Evolutionary conservation across 2,888 invertebrate genomes (phyloP), one percentile per base, ranked within the genome.

Genomic region (Erebia aethiops): DNA sequence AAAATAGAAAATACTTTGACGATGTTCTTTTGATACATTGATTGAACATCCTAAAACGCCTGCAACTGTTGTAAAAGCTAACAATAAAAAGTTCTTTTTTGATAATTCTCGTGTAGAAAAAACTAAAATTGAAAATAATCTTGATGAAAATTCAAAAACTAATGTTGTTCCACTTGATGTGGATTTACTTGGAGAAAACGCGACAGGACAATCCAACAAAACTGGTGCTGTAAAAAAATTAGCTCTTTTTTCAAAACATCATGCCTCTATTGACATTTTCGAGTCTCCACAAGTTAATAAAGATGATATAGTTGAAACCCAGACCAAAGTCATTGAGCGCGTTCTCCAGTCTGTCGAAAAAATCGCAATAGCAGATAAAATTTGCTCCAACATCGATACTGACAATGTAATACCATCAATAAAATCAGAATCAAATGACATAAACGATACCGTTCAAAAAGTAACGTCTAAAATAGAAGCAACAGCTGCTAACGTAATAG

Each of bases 191-290:
- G 87, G 86, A n/a, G 87, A 91, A 71, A 87, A 81, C 75, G 76
- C 84, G 1, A 78, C 81, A n/a, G 84, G 75, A 58, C 80, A 84
- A 71, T 63, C 80, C 1, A 86, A 88, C 21, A 69, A 79, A 1
- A 68, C 81, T 26, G 76, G 82, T 0, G 78, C 82, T n/a, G 65
- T 81, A 9, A 75, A 80, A 35, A 85, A 81, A 75, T 76, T 76
- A 11, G 84, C 78, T 49, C 11, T 76, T 61, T 65, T 80, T 10
- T 71, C 69, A 2, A 88, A 87, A 57, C 87, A 85, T 76, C 81
- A 84, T 2, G 79, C 81, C 11, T 91, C 91, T 1, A 78, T 89
- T 1, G 91, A 91, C 71, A 76, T 89, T 11, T 92, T 69, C 13
- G 74, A 74, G 62, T 80, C 89, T 83, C 71, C 76, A 54, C 10